Base-by-base conservation (phyloP, 92 coral and sea anemone genomes). In the Desmophyllum pertusum region DNA sequence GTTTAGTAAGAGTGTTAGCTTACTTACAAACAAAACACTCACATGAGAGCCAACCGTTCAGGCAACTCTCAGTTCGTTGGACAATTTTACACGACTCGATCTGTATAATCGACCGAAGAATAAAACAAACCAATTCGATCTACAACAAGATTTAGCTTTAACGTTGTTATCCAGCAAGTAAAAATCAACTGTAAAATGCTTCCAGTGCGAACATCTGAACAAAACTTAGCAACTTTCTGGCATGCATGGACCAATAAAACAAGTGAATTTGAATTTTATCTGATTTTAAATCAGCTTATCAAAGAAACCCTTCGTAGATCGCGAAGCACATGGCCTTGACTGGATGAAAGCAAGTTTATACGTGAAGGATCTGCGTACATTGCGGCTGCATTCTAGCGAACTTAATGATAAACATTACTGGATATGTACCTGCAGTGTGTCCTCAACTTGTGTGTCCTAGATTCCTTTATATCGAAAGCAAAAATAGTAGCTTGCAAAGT, bases 21-120 rank as follows among this genome's bases (percentile, higher is more conserved):
- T 59, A 59, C 14, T 57, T 57, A 25, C 65, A 59, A 59, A 59
- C 65, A 59, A n/a, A n/a, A n/a, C n/a, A n/a, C n/a, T n/a, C n/a
- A n/a, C n/a, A n/a, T n/a, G n/a, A n/a, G n/a, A n/a, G n/a, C n/a
- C n/a, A n/a, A n/a, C n/a, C n/a, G n/a, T n/a, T n/a, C n/a, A n/a
- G n/a, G n/a, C n/a, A n/a, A n/a, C n/a, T n/a, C n/a, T n/a, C n/a
- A n/a, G n/a, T n/a, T n/a, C n/a, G n/a, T n/a, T n/a, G n/a, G n/a
- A n/a, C n/a, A n/a, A n/a, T n/a, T n/a, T n/a, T n/a, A n/a, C n/a
- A n/a, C n/a, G n/a, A n/a, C n/a, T n/a, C n/a, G n/a, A n/a, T n/a
- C n/a, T 48, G 53, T 48, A 48, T 13, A 21, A 48, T 0, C 53
- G n/a, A 10, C 65, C 2, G 30, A 27, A 25, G n/a, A 57, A 1